phyloP scores from a whole-genome alignment of 2,888 invertebrate genomes.

The Marronus borbonicus region DNA sequence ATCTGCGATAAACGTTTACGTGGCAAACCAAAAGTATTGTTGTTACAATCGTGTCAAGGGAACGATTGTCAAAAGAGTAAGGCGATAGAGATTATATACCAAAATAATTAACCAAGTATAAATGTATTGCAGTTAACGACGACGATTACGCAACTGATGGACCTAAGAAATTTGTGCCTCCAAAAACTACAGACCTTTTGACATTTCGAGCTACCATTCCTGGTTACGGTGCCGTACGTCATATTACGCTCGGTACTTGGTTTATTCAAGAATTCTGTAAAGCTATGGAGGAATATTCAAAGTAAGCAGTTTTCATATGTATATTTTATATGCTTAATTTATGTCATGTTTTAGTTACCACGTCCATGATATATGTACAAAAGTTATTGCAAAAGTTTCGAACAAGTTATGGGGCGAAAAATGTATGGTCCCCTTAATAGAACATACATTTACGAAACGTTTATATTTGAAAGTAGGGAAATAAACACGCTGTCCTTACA shows the following conservation, averaged over 20 bases:
- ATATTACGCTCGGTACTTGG: constrained; percentile 65
- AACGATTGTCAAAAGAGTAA: constrained; percentile 59
- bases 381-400: constrained; percentile 16
- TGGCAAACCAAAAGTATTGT: constrained; percentile 73
- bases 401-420: constrained; percentile 10
- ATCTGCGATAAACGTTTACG: constrained; percentile 67
- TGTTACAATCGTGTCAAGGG: constrained; percentile 76
- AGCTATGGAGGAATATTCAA: constrained; percentile 58
- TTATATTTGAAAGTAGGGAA: constrained; percentile 19
- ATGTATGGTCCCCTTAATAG: constrained; percentile 22
- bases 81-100: neutral
- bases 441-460: constrained; percentile 12
- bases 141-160: constrained; percentile 53
- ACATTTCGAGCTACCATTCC: constrained; percentile 66
- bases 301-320: constrained; percentile 56
- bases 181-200: constrained; percentile 62
- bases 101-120: neutral
- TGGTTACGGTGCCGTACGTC: constrained; percentile 65
- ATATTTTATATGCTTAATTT: neutral
- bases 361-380: constrained; percentile 12
- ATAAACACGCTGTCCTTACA: neutral
- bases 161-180: constrained; percentile 41
- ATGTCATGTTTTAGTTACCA: neutral
- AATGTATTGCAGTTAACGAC: constrained; percentile 52
- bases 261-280: constrained; percentile 66